phyloP scores from a whole-genome alignment of 2,888 invertebrate species.

The Adelphocoris suturalis region DNA sequence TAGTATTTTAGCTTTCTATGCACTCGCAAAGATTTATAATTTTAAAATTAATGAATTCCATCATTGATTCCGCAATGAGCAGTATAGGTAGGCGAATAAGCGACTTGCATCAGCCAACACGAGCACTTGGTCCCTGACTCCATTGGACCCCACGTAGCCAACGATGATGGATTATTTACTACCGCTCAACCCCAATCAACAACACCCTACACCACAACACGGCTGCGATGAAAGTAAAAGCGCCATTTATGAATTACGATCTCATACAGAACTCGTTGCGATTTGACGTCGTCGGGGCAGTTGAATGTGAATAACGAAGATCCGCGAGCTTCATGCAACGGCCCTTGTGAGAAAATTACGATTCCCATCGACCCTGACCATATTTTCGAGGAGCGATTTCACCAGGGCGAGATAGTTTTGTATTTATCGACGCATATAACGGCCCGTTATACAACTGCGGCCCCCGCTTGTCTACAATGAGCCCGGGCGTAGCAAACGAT shows the following conservation, averaged over 20 bases:
- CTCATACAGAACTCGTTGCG: neutral
- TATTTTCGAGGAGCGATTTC: slow-evolving; percentile 42
- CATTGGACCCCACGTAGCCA: no score
- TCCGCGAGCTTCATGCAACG: slow-evolving; percentile 32
- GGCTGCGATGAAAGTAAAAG: slow-evolving; percentile 21
- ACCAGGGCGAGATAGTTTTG: slow-evolving; percentile 44
- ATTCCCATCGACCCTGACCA: slow-evolving; percentile 46
- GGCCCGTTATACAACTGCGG: slow-evolving; percentile 38
- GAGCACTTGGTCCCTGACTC: no score
- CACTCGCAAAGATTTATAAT: no score
- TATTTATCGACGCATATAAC: slow-evolving; percentile 49
- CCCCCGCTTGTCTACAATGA: slow-evolving; percentile 34
- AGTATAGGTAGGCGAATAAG: no score
- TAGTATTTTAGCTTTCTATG: no score
- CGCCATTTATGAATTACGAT: slow-evolving; percentile 9
- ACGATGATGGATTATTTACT: slow-evolving; percentile 18
- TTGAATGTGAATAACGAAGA: slow-evolving; percentile 39
- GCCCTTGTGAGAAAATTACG: neutral
- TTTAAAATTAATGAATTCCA: no score
- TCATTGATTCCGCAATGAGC: no score
- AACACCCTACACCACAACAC: slow-evolving; percentile 9
- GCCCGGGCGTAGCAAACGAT: neutral
- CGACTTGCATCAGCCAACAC: no score
- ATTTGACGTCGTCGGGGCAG: neutral
- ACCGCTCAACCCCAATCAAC: slow-evolving; percentile 29